Evolutionary conservation across 2,797 vertebrate species (phyloP).

Genomic region (Sebastes jordani): DNA sequence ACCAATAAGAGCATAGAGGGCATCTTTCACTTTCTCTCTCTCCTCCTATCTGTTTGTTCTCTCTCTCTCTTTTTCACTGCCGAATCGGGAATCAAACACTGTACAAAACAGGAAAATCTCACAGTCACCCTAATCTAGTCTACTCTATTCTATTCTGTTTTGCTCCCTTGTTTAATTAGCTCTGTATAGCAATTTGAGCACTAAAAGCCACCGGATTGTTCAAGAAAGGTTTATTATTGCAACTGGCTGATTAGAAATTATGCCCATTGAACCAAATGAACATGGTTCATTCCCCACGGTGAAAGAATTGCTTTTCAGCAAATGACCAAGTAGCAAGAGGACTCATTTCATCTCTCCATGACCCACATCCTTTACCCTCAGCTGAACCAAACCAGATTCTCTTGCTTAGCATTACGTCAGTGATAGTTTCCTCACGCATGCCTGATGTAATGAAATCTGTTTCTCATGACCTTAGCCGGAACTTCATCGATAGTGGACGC

Average conservation of each 20-base stretch:
- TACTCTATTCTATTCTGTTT: constrained; percentile 2
- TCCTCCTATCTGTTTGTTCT: constrained; percentile 3
- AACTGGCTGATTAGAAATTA: constrained; percentile 64
- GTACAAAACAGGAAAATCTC: constrained; percentile 14
- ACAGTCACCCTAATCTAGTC: background rate
- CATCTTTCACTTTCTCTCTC: constrained; percentile 36
- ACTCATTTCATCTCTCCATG: constrained; percentile 51
- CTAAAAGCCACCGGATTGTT: constrained; percentile 51
- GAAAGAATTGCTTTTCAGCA: constrained; percentile 54
- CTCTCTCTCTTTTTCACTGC: background rate
- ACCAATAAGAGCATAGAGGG: constrained; percentile 45
- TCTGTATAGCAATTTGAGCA: constrained; percentile 45
- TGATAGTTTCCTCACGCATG: background rate
- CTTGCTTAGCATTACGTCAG: background rate
- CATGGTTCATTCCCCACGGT: constrained; percentile 42
- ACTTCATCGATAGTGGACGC: background rate
- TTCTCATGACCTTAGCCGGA: constrained; percentile 2
- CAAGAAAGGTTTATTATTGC: constrained; percentile 59
- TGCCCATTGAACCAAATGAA: constrained; percentile 53
- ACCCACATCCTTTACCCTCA: constrained; percentile 43
- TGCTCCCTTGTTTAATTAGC: constrained; percentile 52
- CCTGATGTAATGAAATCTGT: constrained; percentile 28
- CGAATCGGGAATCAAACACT: constrained; percentile 6
- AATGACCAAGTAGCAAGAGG: constrained; percentile 28
- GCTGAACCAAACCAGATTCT: constrained; percentile 30